phyloP scores from a whole-genome alignment of 1,140 invertebrate species.

The Vanessa atalanta region DNA sequence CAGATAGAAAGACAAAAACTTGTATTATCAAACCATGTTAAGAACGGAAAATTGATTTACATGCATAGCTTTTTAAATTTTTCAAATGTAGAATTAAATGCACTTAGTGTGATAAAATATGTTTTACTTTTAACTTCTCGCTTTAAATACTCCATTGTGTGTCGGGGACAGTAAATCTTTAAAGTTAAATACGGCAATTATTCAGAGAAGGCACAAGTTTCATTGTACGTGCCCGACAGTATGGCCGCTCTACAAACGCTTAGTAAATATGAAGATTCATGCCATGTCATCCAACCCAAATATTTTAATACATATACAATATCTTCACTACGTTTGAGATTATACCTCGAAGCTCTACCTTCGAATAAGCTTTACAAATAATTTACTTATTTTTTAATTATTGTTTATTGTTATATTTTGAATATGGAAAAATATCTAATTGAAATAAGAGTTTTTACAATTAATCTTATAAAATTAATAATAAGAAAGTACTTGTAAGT shows the following conservation, averaged over 20 bases:
- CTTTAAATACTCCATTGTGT: constrained; percentile 32
- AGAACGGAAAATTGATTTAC: too few relatives aligned
- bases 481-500: too few relatives aligned
- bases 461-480: too few relatives aligned
- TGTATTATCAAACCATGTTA: too few relatives aligned
- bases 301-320: constrained; percentile 50
- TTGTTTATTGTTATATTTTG: neutral
- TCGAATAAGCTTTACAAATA: neutral
- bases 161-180: constrained; percentile 52
- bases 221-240: constrained; percentile 56
- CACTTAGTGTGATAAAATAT: constrained; percentile 20
- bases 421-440: too few relatives aligned
- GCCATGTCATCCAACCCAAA: constrained; percentile 64
- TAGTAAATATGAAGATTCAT: constrained; percentile 70
- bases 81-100: constrained; percentile 6
- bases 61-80: neutral
- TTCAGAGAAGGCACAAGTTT: constrained; percentile 62
- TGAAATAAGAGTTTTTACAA: too few relatives aligned
- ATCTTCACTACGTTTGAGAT: constrained; percentile 14
- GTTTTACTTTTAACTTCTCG: constrained; percentile 20
- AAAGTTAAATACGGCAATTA: constrained; percentile 70
- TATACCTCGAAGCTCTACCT: constrained; percentile 2
- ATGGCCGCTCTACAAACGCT: constrained; percentile 47
- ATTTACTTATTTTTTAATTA: neutral
- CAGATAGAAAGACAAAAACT: too few relatives aligned